These are phyloP conservation scores for Oreortyx pictus DNA, from an alignment of 2,797 vertebrate genomes.

Conservation along the genomic window DNA sequence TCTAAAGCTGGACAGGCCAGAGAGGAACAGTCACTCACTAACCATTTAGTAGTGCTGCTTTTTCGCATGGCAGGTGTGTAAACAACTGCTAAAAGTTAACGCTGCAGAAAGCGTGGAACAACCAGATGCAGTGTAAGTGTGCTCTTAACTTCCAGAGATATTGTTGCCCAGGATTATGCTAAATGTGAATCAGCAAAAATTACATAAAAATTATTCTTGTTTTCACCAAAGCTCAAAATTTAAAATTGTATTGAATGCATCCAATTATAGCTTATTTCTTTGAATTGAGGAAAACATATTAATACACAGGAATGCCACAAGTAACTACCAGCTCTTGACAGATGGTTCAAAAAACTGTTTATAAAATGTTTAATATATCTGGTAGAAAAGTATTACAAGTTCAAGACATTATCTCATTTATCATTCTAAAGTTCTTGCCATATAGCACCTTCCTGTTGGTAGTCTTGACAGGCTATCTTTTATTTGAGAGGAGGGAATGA, in stretches of 20 bases:
- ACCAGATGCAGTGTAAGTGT: neutral
- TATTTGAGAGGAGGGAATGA: neutral
- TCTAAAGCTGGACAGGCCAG: neutral
- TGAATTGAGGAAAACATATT: neutral
- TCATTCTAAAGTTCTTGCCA: neutral
- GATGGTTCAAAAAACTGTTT: constrained; percentile 7
- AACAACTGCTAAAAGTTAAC: neutral
- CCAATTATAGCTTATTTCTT: constrained; percentile 23
- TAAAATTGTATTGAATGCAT: neutral
- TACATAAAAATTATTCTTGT: constrained; percentile 31
- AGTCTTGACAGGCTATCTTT: neutral
- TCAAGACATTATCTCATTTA: neutral
- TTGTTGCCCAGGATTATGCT: neutral
- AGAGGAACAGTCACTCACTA: neutral
- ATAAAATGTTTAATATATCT: constrained; percentile 7
- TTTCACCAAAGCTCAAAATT: constrained; percentile 50
- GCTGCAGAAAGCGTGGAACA: neutral
- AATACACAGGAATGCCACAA: neutral
- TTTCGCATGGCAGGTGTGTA: neutral
- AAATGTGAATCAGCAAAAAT: constrained; percentile 12
- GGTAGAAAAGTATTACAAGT: neutral
- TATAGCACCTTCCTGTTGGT: neutral
- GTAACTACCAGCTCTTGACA: constrained; percentile 12
- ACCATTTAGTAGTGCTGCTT: neutral
- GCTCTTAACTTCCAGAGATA: neutral